Evolutionary conservation across 2,113 vertebrate genomes (phyloP).

Genomic region (Eublepharis macularius): DNA sequence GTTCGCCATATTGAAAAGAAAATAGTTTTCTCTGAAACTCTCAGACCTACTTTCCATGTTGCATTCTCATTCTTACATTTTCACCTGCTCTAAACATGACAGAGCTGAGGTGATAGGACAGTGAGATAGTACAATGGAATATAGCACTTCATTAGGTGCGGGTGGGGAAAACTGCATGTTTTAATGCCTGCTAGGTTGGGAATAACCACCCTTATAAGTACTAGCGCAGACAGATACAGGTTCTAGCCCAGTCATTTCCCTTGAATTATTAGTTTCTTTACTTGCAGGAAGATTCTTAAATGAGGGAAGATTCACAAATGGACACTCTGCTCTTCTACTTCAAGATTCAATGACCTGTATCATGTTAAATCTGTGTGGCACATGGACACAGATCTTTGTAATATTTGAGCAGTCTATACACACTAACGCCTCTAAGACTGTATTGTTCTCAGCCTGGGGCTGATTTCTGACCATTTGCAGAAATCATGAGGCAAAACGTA

Average conservation of each 20-base stretch:
- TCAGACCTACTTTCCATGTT: not conserved
- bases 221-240: no score
- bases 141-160: not conserved
- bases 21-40: not conserved
- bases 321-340: not conserved
- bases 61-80: not conserved
- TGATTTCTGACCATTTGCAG: no score
- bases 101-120: not conserved
- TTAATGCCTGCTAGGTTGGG: not conserved
- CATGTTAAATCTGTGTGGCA: not conserved
- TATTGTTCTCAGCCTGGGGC: not conserved
- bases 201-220: not conserved
- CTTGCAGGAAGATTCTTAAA: not conserved
- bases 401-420: not conserved
- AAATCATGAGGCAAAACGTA: not conserved
- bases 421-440: not conserved
- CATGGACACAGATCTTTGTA: no score
- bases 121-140: not conserved
- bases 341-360: not conserved
- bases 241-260: not conserved
- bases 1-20: conserved; percentile 27
- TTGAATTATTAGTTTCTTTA: not conserved
- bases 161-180: not conserved
- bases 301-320: not conserved
- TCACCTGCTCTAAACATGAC: not conserved